phyloP scores from a whole-genome alignment of 2,113 vertebrate species.

The Mesembrinibis cayennensis region DNA sequence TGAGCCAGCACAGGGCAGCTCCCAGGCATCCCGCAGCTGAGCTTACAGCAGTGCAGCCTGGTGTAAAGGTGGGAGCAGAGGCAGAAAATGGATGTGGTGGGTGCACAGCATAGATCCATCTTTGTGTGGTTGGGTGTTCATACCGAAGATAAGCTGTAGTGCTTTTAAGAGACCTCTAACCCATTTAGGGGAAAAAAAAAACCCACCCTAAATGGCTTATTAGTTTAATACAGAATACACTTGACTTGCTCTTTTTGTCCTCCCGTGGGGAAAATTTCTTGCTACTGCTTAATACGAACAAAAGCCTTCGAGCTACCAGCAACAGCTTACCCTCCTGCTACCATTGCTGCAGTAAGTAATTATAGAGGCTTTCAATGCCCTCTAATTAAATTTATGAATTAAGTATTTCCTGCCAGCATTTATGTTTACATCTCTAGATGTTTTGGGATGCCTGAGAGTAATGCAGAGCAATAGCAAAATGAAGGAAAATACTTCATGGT shows the following conservation, averaged over 20 bases:
- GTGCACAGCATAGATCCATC: not conserved
- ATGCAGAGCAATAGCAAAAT: not conserved
- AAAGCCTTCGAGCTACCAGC: not conserved
- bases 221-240: not conserved
- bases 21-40: not conserved
- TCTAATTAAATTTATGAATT: slow-evolving; percentile 30
- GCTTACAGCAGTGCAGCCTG: not conserved
- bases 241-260: not conserved
- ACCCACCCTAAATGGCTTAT: not conserved
- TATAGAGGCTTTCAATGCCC: not conserved
- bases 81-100: not conserved
- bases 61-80: not conserved
- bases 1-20: not conserved
- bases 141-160: not conserved
- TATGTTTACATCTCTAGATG: not conserved
- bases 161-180: not conserved
- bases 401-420: not conserved
- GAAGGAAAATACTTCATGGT: not conserved
- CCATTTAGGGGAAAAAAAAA: not conserved
- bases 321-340: not conserved
- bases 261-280: not conserved
- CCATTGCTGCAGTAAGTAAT: not conserved
- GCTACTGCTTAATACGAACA: not conserved
- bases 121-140: not conserved
- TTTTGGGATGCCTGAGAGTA: not conserved